phyloP scores from a whole-genome alignment of 2,888 invertebrate genomes.

The Byasa hedistus region DNA sequence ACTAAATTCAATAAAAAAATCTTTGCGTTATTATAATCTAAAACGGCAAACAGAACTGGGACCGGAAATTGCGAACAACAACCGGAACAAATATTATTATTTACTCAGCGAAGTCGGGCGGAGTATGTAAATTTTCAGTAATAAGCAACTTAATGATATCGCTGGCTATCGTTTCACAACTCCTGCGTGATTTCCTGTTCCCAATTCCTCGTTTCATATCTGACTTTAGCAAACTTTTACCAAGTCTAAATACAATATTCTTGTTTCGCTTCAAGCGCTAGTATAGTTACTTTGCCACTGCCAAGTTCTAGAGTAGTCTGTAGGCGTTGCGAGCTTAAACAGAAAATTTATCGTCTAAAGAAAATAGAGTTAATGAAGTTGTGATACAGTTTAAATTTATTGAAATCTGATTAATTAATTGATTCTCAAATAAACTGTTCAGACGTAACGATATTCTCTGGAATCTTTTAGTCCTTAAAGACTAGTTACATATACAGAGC shows the following conservation, averaged over 20 bases:
- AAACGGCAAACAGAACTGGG: not conserved
- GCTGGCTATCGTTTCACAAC: constrained; percentile 14
- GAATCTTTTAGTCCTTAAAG: too few relatives aligned
- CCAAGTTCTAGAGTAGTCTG: too few relatives aligned
- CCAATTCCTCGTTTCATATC: constrained; percentile 7
- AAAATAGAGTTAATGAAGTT: not conserved
- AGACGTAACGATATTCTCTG: too few relatives aligned
- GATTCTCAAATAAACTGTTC: too few relatives aligned
- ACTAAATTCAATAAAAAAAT: too few relatives aligned
- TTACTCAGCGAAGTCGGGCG: constrained; percentile 13
- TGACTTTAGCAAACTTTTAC: constrained; percentile 1
- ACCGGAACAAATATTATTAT: constrained; percentile 23
- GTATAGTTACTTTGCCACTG: too few relatives aligned
- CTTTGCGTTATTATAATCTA: too few relatives aligned
- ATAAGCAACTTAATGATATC: constrained; percentile 25
- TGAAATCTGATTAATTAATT: too few relatives aligned
- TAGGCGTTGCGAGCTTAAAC: too few relatives aligned
- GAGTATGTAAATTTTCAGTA: constrained; percentile 24
- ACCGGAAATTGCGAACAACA: constrained; percentile 17
- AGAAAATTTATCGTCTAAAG: not conserved
- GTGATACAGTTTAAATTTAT: too few relatives aligned
- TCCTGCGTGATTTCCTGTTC: constrained; percentile 13
- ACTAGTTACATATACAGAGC: too few relatives aligned
- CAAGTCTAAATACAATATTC: not conserved
- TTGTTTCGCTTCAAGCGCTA: not conserved